phyloP scores from a whole-genome alignment of 2,113 vertebrate genomes.

The Deroptyus accipitrinus region DNA sequence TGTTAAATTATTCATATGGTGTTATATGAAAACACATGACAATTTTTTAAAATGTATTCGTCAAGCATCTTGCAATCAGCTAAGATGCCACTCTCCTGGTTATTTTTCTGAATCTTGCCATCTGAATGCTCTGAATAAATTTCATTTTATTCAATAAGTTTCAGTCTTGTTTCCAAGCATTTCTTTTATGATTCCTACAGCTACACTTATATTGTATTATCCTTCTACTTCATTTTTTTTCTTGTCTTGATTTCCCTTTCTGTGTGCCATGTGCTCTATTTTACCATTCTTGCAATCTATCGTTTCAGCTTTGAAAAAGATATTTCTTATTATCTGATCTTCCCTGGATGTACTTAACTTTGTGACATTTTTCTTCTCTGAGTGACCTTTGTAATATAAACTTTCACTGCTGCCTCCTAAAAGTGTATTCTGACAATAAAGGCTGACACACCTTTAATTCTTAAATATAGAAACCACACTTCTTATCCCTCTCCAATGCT shows the following conservation, averaged over 20 bases:
- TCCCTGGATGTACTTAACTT: slow-evolving; percentile 74
- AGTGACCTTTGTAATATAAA: slow-evolving; percentile 82
- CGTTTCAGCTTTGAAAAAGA: slow-evolving; percentile 66
- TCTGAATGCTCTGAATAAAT: slow-evolving; percentile 77
- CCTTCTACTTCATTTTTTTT: slow-evolving; percentile 65
- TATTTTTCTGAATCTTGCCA: slow-evolving; percentile 74
- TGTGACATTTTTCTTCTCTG: slow-evolving; percentile 74
- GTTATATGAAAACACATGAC: slow-evolving; percentile 67
- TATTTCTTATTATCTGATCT: slow-evolving; percentile 76
- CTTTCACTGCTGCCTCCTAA: slow-evolving; percentile 54
- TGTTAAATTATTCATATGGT: slow-evolving; percentile 78
- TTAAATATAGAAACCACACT: slow-evolving; percentile 12
- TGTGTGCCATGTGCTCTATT: slow-evolving; percentile 48
- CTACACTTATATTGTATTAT: slow-evolving; percentile 68
- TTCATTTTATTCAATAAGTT: slow-evolving; percentile 77
- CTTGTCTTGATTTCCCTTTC: slow-evolving; percentile 66
- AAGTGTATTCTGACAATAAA: slow-evolving; percentile 68
- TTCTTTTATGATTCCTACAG: slow-evolving; percentile 70
- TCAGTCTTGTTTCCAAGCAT: slow-evolving; percentile 66
- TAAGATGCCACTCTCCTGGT: slow-evolving; percentile 54
- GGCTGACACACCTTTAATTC: slow-evolving; percentile 66
- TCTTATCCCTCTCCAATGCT: neutral
- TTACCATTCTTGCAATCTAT: slow-evolving; percentile 65
- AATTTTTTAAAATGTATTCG: slow-evolving; percentile 66
- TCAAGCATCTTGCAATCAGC: slow-evolving; percentile 64